Conservation (phyloP, 1,140 invertebrate species). For the Hermetia illucens region DNA sequence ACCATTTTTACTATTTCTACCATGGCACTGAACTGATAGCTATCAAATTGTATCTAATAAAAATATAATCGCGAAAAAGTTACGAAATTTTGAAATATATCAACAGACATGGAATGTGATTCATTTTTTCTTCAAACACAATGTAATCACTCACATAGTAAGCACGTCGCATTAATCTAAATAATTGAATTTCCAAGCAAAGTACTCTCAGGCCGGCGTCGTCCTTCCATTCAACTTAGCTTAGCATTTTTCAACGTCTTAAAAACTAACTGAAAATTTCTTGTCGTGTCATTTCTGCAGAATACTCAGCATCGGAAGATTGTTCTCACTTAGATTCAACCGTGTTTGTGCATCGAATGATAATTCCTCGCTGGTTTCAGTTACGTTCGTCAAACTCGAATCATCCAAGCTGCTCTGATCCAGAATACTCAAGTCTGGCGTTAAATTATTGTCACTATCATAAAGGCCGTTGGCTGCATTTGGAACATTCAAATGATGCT, state of each 20-base stretch:
- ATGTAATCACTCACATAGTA: no score
- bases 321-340: not conserved
- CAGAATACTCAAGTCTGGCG: conserved; percentile 21
- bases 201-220: no score
- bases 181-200: no score
- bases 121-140: no score
- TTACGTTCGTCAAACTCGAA: conserved; percentile 25
- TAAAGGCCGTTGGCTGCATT: conserved; percentile 4
- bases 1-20: no score
- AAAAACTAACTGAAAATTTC: not conserved
- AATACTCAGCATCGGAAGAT: conserved; percentile 3
- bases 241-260: not conserved
- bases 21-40: no score
- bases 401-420: conserved; percentile 23
- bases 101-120: no score
- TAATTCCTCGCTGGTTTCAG: conserved; percentile 25
- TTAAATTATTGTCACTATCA: conserved; percentile 14
- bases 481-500: conserved; percentile 3
- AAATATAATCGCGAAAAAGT: no score
- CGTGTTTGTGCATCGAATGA: conserved; percentile 14
- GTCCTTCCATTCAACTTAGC: conserved; percentile 16
- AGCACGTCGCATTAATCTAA: no score
- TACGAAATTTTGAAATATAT: no score
- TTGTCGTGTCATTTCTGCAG: not conserved
- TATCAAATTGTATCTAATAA: no score